Percentiles rank a stretch among this genome's conserved stretches.
These are phyloP conservation scores for Nesoenas mayeri DNA, from an alignment of 2,113 vertebrate genomes.

Conservation along the genomic window DNA sequence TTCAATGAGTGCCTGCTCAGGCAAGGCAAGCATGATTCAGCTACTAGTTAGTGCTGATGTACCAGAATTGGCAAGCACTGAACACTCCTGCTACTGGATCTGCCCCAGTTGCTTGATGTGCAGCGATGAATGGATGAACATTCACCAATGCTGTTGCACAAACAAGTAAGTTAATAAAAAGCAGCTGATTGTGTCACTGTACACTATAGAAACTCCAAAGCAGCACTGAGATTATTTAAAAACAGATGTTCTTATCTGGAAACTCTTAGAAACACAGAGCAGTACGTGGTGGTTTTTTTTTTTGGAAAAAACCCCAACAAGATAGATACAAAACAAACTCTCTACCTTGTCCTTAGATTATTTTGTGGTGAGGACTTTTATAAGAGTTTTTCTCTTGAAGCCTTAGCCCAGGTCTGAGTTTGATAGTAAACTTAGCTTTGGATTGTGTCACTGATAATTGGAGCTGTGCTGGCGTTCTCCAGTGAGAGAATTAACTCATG, in stretches of 20 bases:
- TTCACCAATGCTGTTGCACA: constrained; percentile 41
- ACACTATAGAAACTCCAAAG: constrained; percentile 3
- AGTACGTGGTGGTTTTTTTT: not conserved
- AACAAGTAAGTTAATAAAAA: constrained; percentile 61
- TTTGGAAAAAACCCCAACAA: rapidly evolving
- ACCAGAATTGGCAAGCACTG: constrained; percentile 4
- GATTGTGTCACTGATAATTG: not conserved
- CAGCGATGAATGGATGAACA: constrained; percentile 18
- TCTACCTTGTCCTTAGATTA: not conserved
- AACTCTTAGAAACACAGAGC: not conserved
- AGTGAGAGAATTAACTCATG: not conserved
- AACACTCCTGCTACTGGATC: constrained; percentile 25
- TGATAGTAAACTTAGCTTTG: not conserved
- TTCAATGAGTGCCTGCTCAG: not conserved
- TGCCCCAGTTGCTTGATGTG: constrained; percentile 42
- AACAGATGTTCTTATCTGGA: constrained; percentile 53
- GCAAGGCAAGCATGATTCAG: constrained; percentile 20
- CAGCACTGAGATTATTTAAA: constrained; percentile 23
- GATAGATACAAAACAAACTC: not conserved
- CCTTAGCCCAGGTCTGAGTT: not conserved
- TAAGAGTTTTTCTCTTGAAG: not conserved
- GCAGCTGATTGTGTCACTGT: constrained; percentile 44
- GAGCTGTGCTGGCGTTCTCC: not conserved
- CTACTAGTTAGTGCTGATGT: constrained; percentile 13
- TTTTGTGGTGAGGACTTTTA: not conserved